Conservation (phyloP, 2,888 invertebrate species). For the Cacoxenus indagator region DNA sequence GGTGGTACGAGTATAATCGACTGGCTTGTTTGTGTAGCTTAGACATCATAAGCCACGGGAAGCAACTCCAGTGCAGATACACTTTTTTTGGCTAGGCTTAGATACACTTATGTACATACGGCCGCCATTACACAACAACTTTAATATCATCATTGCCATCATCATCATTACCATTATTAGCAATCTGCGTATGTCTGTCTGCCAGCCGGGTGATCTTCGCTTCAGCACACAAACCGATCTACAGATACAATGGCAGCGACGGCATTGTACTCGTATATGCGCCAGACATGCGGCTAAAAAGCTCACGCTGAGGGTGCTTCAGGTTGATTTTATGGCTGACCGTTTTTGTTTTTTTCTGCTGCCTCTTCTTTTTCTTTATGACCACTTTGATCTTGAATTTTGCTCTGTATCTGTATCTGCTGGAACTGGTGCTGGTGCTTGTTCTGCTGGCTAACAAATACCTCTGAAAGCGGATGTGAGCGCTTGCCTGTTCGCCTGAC, state of each 20-base stretch:
- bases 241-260: background rate
- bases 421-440: constrained; percentile 6
- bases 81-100: too few relatives aligned
- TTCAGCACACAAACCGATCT: background rate
- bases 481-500: background rate
- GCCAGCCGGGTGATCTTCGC: background rate
- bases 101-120: too few relatives aligned
- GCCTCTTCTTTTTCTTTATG: constrained; percentile 21
- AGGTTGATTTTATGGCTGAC: constrained; percentile 13
- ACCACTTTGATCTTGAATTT: constrained; percentile 38
- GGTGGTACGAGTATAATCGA: too few relatives aligned
- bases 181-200: background rate
- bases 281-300: background rate
- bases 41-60: too few relatives aligned
- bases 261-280: background rate
- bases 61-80: too few relatives aligned
- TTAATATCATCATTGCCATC: background rate
- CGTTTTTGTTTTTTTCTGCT: too few relatives aligned
- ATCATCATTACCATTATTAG: too few relatives aligned
- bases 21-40: too few relatives aligned
- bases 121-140: too few relatives aligned
- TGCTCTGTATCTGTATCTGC: constrained; percentile 25
- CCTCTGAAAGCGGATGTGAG: background rate
- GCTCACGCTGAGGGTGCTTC: constrained; percentile 10
- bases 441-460: background rate